Evolutionary conservation across 2,888 invertebrate species (phyloP), one percentile per base, ranked within the genome.

Genomic region (Tachina fera): DNA sequence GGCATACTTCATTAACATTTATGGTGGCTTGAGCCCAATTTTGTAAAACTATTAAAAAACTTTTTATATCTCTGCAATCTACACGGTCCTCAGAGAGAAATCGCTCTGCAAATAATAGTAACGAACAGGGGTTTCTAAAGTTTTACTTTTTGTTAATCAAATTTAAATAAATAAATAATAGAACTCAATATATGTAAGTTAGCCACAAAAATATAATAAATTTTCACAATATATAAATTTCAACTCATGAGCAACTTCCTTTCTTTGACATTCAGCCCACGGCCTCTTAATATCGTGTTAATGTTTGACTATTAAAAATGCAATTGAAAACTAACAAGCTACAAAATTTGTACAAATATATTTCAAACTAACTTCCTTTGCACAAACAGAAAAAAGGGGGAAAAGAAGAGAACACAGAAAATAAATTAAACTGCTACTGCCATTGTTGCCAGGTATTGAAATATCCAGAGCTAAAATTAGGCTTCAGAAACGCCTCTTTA

Each of bases 401-500:
- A 5, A 14, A 49, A 58, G 0, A 0, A 41, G 1, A 4, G 41
- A 22, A 9, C 22, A 56, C 9, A 22, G 45, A 22, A 70, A 70
- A 56, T 39, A 43, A 61, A 63, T 60, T 43, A 67, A 60, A 67
- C 49, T 60, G 84, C 84, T 76, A 84, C 80, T 80, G 84, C 71
- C 53, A 56, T 72, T 61, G 39, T 65, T 72, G 60, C 43, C 70
- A 60, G 63, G 8, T 45, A 65, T 56, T 41, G 53, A 51, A 39
- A 56, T 14, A 56, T 31, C 39, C 51, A 41, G 14, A 53, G n/a
- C 13, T 51, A n/a, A 43, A 22, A 60, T 80, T 72, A 16, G 75
- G 11, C 53, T 63, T 41, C 58, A 75, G 74, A 80, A 85, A 82
- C 78, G 81, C 81, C 85, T 85, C 63, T 82, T 65, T 74, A 22